These are phyloP conservation scores for Pristis pectinata DNA, from an alignment of 2,797 vertebrate genomes.

Conservation along the genomic window DNA sequence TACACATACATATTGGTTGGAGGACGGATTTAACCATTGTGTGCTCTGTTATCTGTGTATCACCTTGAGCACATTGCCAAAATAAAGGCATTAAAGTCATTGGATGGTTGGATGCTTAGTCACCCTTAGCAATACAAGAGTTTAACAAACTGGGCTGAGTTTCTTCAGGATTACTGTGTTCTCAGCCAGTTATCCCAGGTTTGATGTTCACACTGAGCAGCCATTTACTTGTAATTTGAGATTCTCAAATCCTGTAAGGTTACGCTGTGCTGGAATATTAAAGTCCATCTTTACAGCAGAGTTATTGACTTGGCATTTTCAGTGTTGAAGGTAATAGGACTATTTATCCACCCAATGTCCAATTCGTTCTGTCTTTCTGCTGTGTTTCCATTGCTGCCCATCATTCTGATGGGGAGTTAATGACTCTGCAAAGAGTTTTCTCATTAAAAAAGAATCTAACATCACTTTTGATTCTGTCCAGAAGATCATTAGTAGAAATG, in stretches of 20 bases:
- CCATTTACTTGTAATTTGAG: not conserved
- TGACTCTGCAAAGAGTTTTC: not conserved
- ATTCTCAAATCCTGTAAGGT: not conserved
- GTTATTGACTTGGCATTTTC: not conserved
- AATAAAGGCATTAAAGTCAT: not conserved
- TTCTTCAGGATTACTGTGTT: not conserved
- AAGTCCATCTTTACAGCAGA: not conserved
- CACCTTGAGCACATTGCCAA: not conserved
- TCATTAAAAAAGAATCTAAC: slow-evolving; percentile 24
- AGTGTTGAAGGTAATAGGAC: not conserved
- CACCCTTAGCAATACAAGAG: not conserved
- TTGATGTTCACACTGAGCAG: not conserved
- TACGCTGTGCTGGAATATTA: not conserved
- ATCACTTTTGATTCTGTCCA: not conserved
- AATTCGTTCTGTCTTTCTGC: not conserved
- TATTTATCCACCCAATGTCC: not conserved
- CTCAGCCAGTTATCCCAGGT: not conserved
- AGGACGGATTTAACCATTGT: not conserved
- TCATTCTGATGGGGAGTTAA: slow-evolving; percentile 2
- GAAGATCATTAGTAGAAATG: slow-evolving; percentile 1
- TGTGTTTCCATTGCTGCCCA: not conserved
- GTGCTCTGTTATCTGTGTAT: too few relatives aligned
- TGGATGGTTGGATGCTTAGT: not conserved
- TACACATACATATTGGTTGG: not conserved
- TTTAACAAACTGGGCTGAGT: not conserved